Evolutionary conservation across 2,113 vertebrate species (phyloP).

Genomic region (Amblyopsis rosae): DNA sequence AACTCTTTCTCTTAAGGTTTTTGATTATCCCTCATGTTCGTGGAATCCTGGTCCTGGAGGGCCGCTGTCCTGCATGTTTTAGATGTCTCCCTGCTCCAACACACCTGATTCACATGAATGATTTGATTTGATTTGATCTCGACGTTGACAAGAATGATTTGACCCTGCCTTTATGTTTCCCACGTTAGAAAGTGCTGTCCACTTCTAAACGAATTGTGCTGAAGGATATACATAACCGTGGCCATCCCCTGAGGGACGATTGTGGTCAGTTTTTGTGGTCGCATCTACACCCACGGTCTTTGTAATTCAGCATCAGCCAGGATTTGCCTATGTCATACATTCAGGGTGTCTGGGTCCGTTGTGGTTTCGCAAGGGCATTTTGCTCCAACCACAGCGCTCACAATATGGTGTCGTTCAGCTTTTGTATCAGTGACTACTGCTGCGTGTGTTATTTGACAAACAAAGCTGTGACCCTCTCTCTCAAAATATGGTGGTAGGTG

Average conservation of each 20-base stretch:
- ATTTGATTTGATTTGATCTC: too few relatives aligned
- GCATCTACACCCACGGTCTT: constrained; percentile 54
- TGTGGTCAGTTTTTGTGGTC: constrained; percentile 54
- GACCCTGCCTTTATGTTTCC: constrained; percentile 34
- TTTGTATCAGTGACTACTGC: not conserved
- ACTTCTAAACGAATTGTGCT: constrained; percentile 19
- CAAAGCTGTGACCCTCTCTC: not conserved
- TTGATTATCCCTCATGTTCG: not conserved
- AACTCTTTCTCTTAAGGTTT: not conserved
- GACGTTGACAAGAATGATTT: too few relatives aligned
- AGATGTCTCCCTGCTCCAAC: too few relatives aligned
- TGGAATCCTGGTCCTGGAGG: too few relatives aligned
- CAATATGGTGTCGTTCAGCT: constrained; percentile 12
- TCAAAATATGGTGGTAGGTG: not conserved
- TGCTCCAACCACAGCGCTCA: constrained; percentile 14
- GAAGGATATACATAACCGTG: constrained; percentile 31
- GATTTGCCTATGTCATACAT: not conserved
- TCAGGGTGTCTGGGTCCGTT: too few relatives aligned
- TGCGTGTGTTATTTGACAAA: not conserved
- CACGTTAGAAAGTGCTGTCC: constrained; percentile 37
- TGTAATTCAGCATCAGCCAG: constrained; percentile 53
- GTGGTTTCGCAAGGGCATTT: not conserved
- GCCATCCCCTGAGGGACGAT: not conserved
- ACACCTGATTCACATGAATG: too few relatives aligned
- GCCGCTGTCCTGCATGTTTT: too few relatives aligned